Evolutionary conservation across 2,113 vertebrate genomes (phyloP), one percentile per base, ranked within the genome.

Genomic region (Labeo rohita): DNA sequence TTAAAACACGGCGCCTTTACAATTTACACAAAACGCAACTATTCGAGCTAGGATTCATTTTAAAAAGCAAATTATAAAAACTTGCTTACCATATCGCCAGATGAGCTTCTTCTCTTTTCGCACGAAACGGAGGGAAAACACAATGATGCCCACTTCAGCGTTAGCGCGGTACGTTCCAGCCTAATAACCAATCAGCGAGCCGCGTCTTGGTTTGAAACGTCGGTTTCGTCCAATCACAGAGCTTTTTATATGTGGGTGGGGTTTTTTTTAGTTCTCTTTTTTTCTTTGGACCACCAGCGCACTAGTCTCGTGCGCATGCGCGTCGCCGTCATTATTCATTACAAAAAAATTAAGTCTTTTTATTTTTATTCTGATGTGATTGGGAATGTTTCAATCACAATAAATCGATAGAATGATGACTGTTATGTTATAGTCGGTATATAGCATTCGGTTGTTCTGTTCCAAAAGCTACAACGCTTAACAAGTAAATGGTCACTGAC

Each of bases 51-150:
- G 2, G 56, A 18, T 45, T 21, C 36, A n/a, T 61, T 45, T 23
- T 7, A 28, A 15, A 5, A 49, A 34, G 34, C 18, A 59, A 39
- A 34, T 18, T n/a, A 68, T 54, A 0, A 39, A 68, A 56, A 34
- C 36, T 5, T 16, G 4, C 23, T 56, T 83, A 86, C 90, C 87
- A 88, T 90, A 45, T 85, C 73, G 61, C 36, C 50, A 63, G 80
- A 85, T 49, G 61, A 84, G 75, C 79, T 83, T 66, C 82, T 79
- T 68, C 81, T 83, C 82, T 36, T 84, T 80, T 86, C 63, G 43
- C 78, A 63, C 63, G 76, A 87, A 86, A 88, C 79, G 79, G 86
- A 87, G 86, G 80, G 87, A 90, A 89, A 86, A 89, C 86, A 89
- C 88, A 89, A 89, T 88, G 88, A 89, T 80, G 56, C 84, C 18